Evolutionary conservation across 2,113 vertebrate genomes (phyloP).

Genomic region (Catharus minimus): DNA sequence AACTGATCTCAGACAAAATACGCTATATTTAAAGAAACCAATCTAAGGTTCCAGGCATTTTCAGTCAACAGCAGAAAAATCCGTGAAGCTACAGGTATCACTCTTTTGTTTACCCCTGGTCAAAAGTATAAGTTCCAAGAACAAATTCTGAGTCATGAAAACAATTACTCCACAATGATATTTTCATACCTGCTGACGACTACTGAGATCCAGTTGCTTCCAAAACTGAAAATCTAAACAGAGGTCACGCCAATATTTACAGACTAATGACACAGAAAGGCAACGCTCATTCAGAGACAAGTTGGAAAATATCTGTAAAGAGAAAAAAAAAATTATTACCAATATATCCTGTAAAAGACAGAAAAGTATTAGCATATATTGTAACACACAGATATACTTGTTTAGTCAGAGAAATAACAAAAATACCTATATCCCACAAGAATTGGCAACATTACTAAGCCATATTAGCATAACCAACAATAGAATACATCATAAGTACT

Average conservation of each 20-base stretch:
- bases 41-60: neutral
- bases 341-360: neutral
- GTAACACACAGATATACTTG: neutral
- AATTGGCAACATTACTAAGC: neutral
- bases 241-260: conserved; percentile 97
- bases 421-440: neutral
- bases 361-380: neutral
- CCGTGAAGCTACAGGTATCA: neutral
- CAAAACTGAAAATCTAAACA: conserved; percentile 99
- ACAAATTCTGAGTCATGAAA: neutral
- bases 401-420: neutral
- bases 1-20: neutral
- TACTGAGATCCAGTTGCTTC: conserved; percentile 97
- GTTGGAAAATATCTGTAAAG: conserved; percentile 91
- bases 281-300: conserved; percentile 95
- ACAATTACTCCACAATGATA: neutral
- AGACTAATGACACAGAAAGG: conserved; percentile 93
- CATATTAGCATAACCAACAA: neutral
- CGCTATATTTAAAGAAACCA: neutral
- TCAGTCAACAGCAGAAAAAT: neutral
- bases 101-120: neutral
- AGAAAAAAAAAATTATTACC: neutral
- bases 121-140: neutral
- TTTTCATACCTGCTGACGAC: conserved; percentile 90
- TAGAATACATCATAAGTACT: neutral